phyloP scores from a whole-genome alignment of 2,888 invertebrate species.

The Lamproptera curius region DNA sequence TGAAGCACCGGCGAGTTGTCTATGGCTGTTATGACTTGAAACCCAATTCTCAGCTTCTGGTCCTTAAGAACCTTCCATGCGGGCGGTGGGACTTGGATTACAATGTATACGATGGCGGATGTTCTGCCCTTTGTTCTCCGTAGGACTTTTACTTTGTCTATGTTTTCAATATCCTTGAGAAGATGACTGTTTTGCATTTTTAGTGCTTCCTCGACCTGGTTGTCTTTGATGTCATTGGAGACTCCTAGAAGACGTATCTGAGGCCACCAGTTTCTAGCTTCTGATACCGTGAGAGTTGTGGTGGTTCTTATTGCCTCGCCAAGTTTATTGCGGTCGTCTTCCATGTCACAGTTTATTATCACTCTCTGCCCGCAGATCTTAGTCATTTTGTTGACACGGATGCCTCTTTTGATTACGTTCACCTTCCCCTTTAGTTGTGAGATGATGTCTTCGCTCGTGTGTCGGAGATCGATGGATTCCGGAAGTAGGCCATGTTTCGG shows the following conservation, averaged over 20 bases:
- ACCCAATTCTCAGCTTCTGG: not conserved
- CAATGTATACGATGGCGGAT: not conserved
- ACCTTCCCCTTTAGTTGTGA: not conserved
- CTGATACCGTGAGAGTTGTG: not conserved
- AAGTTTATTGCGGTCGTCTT: not conserved
- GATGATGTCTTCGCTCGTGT: not conserved
- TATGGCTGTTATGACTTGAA: not conserved
- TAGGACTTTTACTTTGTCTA: not conserved
- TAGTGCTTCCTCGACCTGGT: not conserved
- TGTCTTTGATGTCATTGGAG: not conserved
- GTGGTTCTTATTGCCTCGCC: not conserved
- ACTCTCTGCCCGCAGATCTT: not conserved
- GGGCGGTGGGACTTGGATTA: not conserved
- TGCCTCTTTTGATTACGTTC: not conserved
- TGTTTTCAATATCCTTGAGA: not conserved
- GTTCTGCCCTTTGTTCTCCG: slow-evolving; percentile 5
- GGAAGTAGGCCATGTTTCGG: no score
- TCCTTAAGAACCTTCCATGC: not conserved
- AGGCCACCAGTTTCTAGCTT: not conserved
- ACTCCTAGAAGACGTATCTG: not conserved
- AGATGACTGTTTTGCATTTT: not conserved
- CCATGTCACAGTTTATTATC: not conserved
- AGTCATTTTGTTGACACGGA: not conserved
- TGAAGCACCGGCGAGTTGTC: not conserved
- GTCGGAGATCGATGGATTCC: not conserved